phyloP scores from a whole-genome alignment of 2,888 invertebrate species.

The Tetranychus piercei region DNA sequence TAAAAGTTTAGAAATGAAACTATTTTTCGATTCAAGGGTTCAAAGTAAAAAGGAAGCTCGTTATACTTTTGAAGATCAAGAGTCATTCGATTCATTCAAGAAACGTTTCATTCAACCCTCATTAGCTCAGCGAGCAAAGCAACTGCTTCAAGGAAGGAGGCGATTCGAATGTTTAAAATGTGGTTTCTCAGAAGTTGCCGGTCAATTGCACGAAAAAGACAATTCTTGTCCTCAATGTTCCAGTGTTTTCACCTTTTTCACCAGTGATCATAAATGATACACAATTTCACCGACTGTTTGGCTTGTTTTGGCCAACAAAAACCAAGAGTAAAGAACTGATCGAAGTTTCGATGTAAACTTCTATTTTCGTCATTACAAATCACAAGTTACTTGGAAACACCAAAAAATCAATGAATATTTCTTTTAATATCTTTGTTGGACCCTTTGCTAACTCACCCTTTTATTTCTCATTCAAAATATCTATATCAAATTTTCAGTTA shows the following conservation, averaged over 20 bases:
- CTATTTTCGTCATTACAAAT: too few relatives aligned
- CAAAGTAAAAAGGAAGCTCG: conserved; percentile 7
- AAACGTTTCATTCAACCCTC: not conserved
- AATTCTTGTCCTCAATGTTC: conserved; percentile 5
- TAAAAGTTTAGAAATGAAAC: not conserved
- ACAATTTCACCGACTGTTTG: too few relatives aligned
- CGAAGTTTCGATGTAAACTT: too few relatives aligned
- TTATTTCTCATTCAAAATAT: too few relatives aligned
- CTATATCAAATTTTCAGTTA: too few relatives aligned
- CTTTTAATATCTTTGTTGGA: not conserved
- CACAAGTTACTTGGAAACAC: too few relatives aligned
- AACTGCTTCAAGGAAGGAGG: not conserved
- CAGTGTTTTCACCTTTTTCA: conserved; percentile 7
- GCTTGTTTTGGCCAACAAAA: too few relatives aligned
- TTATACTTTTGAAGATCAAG: not conserved
- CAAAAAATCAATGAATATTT: not conserved
- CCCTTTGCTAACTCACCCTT: too few relatives aligned
- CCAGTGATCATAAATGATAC: not conserved
- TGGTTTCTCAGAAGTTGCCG: not conserved
- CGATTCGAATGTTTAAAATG: conserved; percentile 1
- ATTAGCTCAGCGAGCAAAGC: not conserved
- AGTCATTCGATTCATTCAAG: not conserved
- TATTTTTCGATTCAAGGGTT: conserved; percentile 3
- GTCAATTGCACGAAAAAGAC: not conserved
- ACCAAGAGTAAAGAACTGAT: too few relatives aligned